These are phyloP conservation scores for Digitonthophagus gazella DNA, from an alignment of 2,888 invertebrate genomes.

Conservation along the genomic window DNA sequence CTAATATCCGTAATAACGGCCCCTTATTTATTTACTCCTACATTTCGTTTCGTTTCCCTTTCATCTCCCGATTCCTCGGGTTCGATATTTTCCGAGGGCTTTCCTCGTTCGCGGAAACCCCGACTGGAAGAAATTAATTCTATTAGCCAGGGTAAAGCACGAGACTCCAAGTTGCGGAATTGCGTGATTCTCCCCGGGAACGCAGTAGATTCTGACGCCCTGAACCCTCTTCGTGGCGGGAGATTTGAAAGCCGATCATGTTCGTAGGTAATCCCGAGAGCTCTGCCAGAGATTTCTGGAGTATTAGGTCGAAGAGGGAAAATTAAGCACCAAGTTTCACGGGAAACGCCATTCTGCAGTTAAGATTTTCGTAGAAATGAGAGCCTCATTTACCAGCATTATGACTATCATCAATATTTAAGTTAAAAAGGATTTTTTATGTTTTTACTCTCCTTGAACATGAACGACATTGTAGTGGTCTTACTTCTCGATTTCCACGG, in stretches of 20 bases:
- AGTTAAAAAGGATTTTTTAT: too few species aligned
- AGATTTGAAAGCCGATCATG: constrained; percentile 29
- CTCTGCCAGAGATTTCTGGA: constrained; percentile 18
- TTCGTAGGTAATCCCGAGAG: constrained; percentile 24
- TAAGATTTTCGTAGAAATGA: too few species aligned
- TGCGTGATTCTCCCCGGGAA: constrained; percentile 3
- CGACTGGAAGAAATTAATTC: constrained; percentile 7
- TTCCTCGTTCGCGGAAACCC: background rate
- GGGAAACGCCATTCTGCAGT: background rate
- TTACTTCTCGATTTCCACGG: too few species aligned
- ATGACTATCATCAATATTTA: too few species aligned
- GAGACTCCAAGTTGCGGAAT: constrained; percentile 2
- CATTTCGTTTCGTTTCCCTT: background rate
- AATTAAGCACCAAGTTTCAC: constrained; percentile 6
- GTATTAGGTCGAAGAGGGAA: constrained; percentile 13
- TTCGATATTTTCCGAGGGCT: background rate
- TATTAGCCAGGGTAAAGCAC: background rate
- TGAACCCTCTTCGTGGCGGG: background rate
- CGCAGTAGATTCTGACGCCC: background rate
- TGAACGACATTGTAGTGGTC: too few species aligned
- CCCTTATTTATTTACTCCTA: background rate
- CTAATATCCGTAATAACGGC: background rate
- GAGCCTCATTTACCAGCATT: background rate
- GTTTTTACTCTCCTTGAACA: too few species aligned
- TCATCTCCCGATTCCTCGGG: background rate